Conservation (phyloP, 35 echinoderm and acorn worm genomes). For the Heliocidaris erythrogramma region DNA sequence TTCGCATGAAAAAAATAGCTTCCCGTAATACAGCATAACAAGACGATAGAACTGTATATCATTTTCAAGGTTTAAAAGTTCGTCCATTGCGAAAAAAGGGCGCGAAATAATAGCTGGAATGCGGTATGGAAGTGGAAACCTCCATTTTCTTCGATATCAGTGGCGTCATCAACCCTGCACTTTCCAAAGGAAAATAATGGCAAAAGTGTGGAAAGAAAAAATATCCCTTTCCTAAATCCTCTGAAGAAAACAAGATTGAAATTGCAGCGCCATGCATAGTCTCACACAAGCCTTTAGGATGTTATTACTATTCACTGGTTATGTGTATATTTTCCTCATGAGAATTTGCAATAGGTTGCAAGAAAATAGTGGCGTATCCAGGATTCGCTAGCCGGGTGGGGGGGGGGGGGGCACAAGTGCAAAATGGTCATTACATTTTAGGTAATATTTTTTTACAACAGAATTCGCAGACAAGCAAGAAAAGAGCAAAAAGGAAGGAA, state of each 20-base stretch:
- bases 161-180: background rate
- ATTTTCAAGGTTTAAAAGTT: background rate
- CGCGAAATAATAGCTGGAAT: background rate
- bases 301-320: background rate
- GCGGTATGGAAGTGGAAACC: background rate
- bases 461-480: too few species aligned
- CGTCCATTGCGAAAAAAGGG: background rate
- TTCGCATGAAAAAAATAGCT: too few species aligned
- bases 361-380: background rate
- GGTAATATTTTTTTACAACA: too few species aligned
- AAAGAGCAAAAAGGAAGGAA: too few species aligned
- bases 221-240: background rate
- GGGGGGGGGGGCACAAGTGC: too few species aligned
- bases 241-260: slow-evolving; percentile 4
- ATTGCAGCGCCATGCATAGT: background rate
- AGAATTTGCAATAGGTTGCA: background rate
- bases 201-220: background rate
- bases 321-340: background rate
- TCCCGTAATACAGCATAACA: too few species aligned
- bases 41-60: too few species aligned
- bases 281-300: background rate
- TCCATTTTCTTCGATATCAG: background rate
- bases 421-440: too few species aligned
- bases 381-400: background rate
- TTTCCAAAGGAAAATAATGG: background rate